Percentiles rank a stretch among this genome's conserved stretches.
These are phyloP conservation scores for Eupithecia abbreviata DNA, from an alignment of 2,888 invertebrate species.

Conservation along the genomic window DNA sequence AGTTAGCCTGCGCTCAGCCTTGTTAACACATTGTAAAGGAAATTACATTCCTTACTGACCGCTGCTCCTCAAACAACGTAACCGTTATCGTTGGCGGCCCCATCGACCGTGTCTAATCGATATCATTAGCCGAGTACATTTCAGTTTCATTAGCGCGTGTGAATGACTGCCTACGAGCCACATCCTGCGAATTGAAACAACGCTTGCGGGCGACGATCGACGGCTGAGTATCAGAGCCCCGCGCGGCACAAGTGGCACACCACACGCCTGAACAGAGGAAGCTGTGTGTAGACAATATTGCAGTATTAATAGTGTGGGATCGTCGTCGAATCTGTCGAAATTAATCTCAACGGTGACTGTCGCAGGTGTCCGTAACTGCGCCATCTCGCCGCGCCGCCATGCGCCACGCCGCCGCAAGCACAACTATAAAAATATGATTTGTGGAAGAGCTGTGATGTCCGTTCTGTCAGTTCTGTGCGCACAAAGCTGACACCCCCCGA, in stretches of 20 bases:
- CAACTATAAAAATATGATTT: slow-evolving; percentile 80
- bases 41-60: slow-evolving; percentile 80
- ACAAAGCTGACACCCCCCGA: not conserved
- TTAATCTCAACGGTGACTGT: slow-evolving; percentile 73
- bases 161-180: slow-evolving; percentile 38
- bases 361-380: slow-evolving; percentile 80
- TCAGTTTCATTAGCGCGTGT: slow-evolving; percentile 43
- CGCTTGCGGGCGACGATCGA: slow-evolving; percentile 41
- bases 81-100: slow-evolving; percentile 76
- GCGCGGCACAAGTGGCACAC: slow-evolving; percentile 17
- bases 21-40: slow-evolving; percentile 83
- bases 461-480: slow-evolving; percentile 42
- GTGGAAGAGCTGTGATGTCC: slow-evolving; percentile 66
- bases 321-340: slow-evolving; percentile 75
- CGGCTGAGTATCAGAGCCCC: slow-evolving; percentile 33
- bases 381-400: slow-evolving; percentile 51
- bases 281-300: slow-evolving; percentile 57
- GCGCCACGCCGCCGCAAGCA: slow-evolving; percentile 53
- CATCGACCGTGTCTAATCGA: slow-evolving; percentile 72
- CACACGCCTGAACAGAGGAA: slow-evolving; percentile 33
- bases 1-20: slow-evolving; percentile 70
- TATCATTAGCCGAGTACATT: slow-evolving; percentile 68
- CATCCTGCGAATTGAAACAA: slow-evolving; percentile 38
- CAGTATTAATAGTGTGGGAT: slow-evolving; percentile 71
- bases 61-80: slow-evolving; percentile 68